A percentile compares a stretch with the other conserved stretches of the same genome.
Evolutionary conservation across 2,113 vertebrate species (phyloP).

Genomic region (Microtus oregoni): DNA sequence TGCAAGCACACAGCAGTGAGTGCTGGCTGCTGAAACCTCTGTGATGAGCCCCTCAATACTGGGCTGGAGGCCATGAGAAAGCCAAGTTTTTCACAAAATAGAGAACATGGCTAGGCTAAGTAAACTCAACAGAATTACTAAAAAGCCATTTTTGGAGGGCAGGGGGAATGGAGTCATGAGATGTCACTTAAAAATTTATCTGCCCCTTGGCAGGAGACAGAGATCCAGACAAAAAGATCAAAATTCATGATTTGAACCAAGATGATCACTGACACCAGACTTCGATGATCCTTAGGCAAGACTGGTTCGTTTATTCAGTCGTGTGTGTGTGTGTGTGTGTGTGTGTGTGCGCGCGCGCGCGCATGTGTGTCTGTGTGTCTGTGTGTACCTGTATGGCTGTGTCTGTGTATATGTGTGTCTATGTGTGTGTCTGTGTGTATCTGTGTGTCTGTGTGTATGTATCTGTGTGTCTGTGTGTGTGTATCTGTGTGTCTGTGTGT

Average conservation of each 20-base stretch:
- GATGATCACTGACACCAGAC: not conserved
- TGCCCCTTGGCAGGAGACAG: not conserved
- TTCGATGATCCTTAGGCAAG: not conserved
- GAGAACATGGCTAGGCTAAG: not conserved
- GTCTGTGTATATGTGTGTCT: too few species aligned
- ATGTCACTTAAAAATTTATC: not conserved
- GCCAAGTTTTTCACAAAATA: slow-evolving; percentile 43
- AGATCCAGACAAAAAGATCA: slow-evolving; percentile 3
- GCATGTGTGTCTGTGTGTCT: not conserved
- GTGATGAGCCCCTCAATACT: not conserved
- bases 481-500: too few species aligned
- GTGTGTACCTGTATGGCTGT: too few species aligned
- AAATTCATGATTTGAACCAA: slow-evolving; percentile 18
- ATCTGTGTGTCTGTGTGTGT: too few species aligned
- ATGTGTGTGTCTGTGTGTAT: too few species aligned
- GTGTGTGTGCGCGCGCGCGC: too few species aligned
- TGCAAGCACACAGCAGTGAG: not conserved
- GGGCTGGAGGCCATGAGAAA: not conserved
- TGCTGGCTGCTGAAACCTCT: not conserved
- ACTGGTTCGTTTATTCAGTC: not conserved
- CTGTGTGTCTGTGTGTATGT: too few species aligned
- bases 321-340: too few species aligned
- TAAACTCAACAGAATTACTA: not conserved
- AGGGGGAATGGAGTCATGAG: not conserved
- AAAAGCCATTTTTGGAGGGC: not conserved